These are phyloP conservation scores for Agrilus planipennis DNA, from an alignment of 1,140 invertebrate species.

Conservation along the genomic window DNA sequence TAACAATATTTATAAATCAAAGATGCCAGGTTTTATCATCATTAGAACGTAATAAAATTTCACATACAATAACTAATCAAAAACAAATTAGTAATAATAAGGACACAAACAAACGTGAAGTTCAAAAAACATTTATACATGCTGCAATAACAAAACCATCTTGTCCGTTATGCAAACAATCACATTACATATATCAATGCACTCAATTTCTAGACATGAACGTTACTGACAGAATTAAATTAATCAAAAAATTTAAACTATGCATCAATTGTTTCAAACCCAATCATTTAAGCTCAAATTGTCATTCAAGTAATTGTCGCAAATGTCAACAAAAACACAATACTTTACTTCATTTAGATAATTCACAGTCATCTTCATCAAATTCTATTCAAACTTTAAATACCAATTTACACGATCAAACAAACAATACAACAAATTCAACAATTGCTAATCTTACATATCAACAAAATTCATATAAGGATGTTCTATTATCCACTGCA, in stretches of 20 bases:
- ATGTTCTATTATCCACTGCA: not conserved
- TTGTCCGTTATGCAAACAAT: not conserved
- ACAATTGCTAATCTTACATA: too few species aligned
- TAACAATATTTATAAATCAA: not conserved
- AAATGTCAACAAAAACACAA: too few species aligned
- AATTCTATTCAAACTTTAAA: too few species aligned
- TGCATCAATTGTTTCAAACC: not conserved
- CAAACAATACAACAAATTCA: too few species aligned
- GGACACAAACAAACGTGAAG: not conserved
- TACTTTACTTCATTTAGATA: too few species aligned
- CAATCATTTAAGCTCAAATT: too few species aligned
- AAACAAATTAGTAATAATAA: not conserved
- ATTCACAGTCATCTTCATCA: too few species aligned
- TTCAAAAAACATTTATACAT: not conserved
- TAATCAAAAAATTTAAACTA: not conserved
- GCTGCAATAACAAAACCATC: not conserved
- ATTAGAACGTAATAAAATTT: not conserved
- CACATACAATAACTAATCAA: not conserved
- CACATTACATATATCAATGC: not conserved
- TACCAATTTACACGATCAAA: too few species aligned
- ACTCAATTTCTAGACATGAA: not conserved
- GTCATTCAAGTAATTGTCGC: too few species aligned
- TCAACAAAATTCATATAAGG: too few species aligned
- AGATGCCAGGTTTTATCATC: not conserved
- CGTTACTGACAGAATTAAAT: not conserved